These are phyloP conservation scores for Typhlichthys subterraneus DNA, from an alignment of 2,797 vertebrate genomes.

Conservation along the genomic window DNA sequence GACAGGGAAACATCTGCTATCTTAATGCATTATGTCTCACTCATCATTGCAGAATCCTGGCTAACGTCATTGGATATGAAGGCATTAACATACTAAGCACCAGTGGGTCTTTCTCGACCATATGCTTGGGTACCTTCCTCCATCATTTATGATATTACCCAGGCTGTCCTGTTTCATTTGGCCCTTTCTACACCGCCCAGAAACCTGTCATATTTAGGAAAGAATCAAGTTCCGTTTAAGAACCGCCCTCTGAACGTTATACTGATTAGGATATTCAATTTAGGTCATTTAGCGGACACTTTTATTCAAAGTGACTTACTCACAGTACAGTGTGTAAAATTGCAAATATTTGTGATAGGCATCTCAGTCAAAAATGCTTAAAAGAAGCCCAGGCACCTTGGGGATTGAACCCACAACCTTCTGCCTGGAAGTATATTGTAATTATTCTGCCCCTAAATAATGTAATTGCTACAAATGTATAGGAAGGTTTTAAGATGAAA, in stretches of 20 bases:
- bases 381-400: not conserved
- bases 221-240: not conserved
- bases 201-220: slow-evolving; percentile 4
- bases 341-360: not conserved
- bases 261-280: not conserved
- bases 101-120: slow-evolving; percentile 5
- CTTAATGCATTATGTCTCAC: slow-evolving; percentile 9
- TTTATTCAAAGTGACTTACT: not conserved
- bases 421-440: no score
- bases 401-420: not conserved
- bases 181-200: not conserved
- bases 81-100: slow-evolving; percentile 16
- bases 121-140: not conserved
- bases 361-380: not conserved
- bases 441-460: no score
- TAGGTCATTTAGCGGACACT: not conserved
- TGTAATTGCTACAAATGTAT: no score
- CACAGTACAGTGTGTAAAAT: not conserved
- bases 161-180: not conserved
- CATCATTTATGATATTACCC: not conserved
- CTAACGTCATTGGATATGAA: slow-evolving; percentile 5
- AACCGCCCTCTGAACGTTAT: not conserved
- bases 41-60: not conserved
- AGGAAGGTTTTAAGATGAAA: no score
- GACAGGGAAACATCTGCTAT: slow-evolving; percentile 13